Conservation (phyloP, 2,113 vertebrate species). For the Cinclus mexicanus region DNA sequence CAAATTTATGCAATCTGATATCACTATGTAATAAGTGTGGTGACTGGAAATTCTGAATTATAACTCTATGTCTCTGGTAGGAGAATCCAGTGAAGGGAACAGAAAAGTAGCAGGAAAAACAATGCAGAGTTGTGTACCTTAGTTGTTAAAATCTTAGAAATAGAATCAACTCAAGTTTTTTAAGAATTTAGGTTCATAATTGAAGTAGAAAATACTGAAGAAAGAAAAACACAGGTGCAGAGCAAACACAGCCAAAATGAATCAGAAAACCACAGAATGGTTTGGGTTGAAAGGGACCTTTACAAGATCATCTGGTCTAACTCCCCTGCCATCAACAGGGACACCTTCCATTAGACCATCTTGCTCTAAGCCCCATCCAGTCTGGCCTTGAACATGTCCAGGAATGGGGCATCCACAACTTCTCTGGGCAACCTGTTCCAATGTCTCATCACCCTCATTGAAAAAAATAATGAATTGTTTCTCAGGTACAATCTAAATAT, state of each 20-base stretch:
- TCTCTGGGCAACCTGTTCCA: neutral
- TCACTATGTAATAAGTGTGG: neutral
- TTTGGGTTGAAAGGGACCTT: neutral
- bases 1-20: neutral
- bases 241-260: neutral
- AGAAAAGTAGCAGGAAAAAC: neutral
- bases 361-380: neutral
- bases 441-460: rapidly evolving
- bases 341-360: neutral
- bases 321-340: neutral
- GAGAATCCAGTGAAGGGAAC: neutral
- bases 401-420: neutral
- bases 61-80: neutral
- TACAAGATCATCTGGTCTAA: neutral
- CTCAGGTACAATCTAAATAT: neutral
- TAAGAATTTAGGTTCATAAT: neutral
- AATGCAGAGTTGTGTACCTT: neutral
- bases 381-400: neutral
- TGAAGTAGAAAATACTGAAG: neutral
- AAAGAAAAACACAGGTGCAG: neutral
- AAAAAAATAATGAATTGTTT: neutral
- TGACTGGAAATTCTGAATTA: neutral
- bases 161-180: neutral
- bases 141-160: neutral
- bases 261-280: neutral